phyloP scores from a whole-genome alignment of 2,797 vertebrate genomes.

The Ctenosaura bakeri region DNA sequence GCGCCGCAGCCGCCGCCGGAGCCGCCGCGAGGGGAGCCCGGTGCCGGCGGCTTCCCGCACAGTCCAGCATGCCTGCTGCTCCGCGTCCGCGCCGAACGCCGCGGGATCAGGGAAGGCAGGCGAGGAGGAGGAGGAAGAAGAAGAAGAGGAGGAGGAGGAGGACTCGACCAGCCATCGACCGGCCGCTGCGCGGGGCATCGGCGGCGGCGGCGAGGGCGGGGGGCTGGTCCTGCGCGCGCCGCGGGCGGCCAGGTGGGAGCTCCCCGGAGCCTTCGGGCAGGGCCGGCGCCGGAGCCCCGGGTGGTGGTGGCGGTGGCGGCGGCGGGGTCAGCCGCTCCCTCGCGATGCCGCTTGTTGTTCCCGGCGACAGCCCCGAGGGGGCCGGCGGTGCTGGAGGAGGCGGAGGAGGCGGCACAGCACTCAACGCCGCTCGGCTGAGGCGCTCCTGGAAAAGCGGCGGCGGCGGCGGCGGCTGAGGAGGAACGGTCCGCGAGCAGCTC shows the following conservation, averaged over 20 bases:
- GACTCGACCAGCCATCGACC: constrained; percentile 80
- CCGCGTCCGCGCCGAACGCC: constrained; percentile 68
- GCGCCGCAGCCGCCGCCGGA: constrained; percentile 67
- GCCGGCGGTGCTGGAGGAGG: no score
- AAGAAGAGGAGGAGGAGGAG: background rate
- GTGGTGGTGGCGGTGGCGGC: no score
- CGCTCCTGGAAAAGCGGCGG: background rate
- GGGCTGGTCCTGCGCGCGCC: no score
- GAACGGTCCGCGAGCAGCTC: constrained; percentile 38
- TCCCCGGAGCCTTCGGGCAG: background rate
- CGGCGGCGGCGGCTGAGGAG: constrained; percentile 29
- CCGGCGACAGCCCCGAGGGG: background rate
- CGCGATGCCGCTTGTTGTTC: background rate
- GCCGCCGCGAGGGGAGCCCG: constrained; percentile 67
- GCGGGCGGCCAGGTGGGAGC: background rate
- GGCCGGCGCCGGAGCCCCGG: no score
- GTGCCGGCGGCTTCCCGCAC: constrained; percentile 67
- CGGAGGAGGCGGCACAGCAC: no score
- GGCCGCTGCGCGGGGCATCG: constrained; percentile 83
- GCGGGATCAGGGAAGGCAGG: constrained; percentile 72
- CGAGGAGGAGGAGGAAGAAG: background rate
- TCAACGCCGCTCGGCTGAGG: no score
- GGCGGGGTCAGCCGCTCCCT: background rate
- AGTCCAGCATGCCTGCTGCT: constrained; percentile 87
- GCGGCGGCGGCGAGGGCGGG: constrained; percentile 38